Evolutionary conservation across 2,113 vertebrate species (phyloP), one percentile per base, ranked within the genome.

Genomic region (Dicrurus megarhynchus): DNA sequence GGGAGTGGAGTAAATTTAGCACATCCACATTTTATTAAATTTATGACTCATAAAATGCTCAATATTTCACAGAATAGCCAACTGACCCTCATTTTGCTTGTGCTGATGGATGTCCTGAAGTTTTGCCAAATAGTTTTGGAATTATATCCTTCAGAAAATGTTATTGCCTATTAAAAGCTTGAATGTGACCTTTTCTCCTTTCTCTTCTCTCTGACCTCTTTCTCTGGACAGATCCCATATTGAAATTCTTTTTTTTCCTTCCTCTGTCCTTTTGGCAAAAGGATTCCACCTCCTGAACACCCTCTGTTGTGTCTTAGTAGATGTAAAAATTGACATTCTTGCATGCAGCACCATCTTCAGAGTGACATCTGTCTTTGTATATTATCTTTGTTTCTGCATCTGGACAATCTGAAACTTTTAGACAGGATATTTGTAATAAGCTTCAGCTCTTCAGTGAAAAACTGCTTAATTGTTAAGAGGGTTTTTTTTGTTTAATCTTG

Each of bases 71-170:
- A 90, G 92, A 93, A 93, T 96, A 91, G 92, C 97, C 94, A 97
- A 91, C 90, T 97, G 96, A 97, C 96, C 97, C 93, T 94, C 84
- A 90, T 95, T 94, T 84, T 84, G 59, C 47, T 93, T 91, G 37
- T 93, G 69, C 69, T 97, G 93, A 96, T 97, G 94, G 93, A 96
- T 93, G 70, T 91, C 83, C 81, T 93, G 93, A 94, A 77, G 59
- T 75, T 94, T 91, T 95, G 96, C 97, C 97, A 97, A 97, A 97
- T 97, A 96, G 57, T 97, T 97, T 95, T 69, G 87, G 92, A 96
- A 96, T 97, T 96, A 88, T 93, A 90, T 97, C 59, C 95, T 96
- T 79, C 67, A 95, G 89, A 93, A 96, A 93, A 91, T 88, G 84
- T 87, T 97, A 77, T 37, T 96, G 93, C 89, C 84, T 96, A 87